These are phyloP conservation scores for Alsophila aescularia DNA, from an alignment of 2,888 invertebrate genomes.

Conservation along the genomic window DNA sequence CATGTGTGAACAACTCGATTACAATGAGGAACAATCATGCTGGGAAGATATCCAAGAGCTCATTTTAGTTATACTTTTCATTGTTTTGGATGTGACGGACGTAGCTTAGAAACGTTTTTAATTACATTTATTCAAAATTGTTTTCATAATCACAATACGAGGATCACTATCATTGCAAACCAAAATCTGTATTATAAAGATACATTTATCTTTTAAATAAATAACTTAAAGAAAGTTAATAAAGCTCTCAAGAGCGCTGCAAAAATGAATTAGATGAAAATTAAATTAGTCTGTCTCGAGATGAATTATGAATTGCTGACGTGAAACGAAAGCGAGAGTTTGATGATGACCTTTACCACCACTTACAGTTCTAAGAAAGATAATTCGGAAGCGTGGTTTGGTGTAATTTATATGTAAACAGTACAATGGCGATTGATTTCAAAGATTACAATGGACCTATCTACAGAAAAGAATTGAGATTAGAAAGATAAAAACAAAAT, in stretches of 20 bases:
- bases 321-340: conserved; percentile 38
- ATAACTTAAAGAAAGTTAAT: conserved; percentile 12
- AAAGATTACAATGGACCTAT: conserved; percentile 17
- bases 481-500: conserved; percentile 5
- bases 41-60: too few relatives aligned
- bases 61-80: too few relatives aligned
- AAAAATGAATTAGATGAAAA: conserved; percentile 37
- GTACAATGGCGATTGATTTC: conserved; percentile 27
- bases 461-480: conserved; percentile 25
- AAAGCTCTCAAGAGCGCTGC: conserved; percentile 21
- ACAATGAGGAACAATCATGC: conserved; percentile 25
- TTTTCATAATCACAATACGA: too few relatives aligned
- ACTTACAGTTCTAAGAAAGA: conserved; percentile 19
- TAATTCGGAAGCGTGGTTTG: conserved; percentile 19
- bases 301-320: conserved; percentile 34
- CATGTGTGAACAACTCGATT: conserved; percentile 36
- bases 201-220: not conserved
- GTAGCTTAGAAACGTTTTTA: too few relatives aligned
- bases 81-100: too few relatives aligned
- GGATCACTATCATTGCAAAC: too few relatives aligned
- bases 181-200: not conserved
- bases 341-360: conserved; percentile 29
- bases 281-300: conserved; percentile 34
- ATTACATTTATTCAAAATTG: too few relatives aligned
- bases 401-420: conserved; percentile 24